A percentile compares a stretch with the other conserved stretches of the same genome.
These are phyloP conservation scores for Drosophila parthenogenetica DNA, from an alignment of 2,888 invertebrate genomes.

Conservation along the genomic window DNA sequence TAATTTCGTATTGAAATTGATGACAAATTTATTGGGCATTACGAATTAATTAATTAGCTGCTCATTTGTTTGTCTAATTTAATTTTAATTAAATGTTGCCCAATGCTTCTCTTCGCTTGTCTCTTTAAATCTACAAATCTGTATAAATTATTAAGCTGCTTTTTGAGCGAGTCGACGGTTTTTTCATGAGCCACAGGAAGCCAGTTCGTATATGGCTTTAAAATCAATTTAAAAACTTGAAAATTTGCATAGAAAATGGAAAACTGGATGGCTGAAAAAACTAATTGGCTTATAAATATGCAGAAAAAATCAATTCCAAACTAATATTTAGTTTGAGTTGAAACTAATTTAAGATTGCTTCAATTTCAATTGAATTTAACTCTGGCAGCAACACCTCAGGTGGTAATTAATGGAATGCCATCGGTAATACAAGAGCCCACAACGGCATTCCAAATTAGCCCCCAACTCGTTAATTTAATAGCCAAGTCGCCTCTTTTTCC, in stretches of 20 bases:
- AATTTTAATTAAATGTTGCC: slow-evolving; percentile 58
- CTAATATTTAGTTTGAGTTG: slow-evolving; percentile 7
- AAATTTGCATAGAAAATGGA: slow-evolving; percentile 51
- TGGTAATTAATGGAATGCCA: slow-evolving; percentile 48
- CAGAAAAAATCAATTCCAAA: background rate
- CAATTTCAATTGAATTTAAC: slow-evolving; percentile 15
- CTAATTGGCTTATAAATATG: slow-evolving; percentile 17
- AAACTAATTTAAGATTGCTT: slow-evolving; percentile 23
- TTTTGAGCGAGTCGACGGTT: slow-evolving; percentile 10
- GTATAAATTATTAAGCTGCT: slow-evolving; percentile 38
- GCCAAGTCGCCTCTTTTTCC: slow-evolving; percentile 12
- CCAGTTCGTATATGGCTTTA: slow-evolving; percentile 14
- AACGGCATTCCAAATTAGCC: slow-evolving; percentile 37
- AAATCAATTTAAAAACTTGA: slow-evolving; percentile 42
- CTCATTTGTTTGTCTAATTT: slow-evolving; percentile 68
- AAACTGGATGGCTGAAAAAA: slow-evolving; percentile 31
- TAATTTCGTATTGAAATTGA: slow-evolving; percentile 61
- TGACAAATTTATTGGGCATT: slow-evolving; percentile 71
- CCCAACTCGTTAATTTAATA: slow-evolving; percentile 49
- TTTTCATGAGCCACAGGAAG: slow-evolving; percentile 25
- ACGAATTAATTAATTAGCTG: slow-evolving; percentile 70
- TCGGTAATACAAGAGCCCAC: slow-evolving; percentile 17
- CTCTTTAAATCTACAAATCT: slow-evolving; percentile 13
- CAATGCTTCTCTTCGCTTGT: slow-evolving; percentile 4
- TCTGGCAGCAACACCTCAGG: slow-evolving; percentile 24